Evolutionary conservation across 2,888 invertebrate species (phyloP).

Genomic region (Tiliacea citrago): DNA sequence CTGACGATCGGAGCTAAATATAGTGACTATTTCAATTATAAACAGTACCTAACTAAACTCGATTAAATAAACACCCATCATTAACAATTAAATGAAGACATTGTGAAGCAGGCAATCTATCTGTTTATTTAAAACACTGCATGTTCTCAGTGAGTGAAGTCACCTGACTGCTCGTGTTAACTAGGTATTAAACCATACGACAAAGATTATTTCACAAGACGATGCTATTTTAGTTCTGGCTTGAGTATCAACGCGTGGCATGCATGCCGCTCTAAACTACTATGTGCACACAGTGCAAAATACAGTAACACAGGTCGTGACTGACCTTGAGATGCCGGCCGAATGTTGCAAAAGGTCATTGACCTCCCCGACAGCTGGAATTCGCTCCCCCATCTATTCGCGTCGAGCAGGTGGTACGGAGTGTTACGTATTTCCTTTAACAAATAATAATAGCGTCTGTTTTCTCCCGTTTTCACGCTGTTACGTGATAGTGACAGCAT

Average conservation of each 20-base stretch:
- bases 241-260: constrained; percentile 71
- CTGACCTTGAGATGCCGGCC: constrained; percentile 64
- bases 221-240: constrained; percentile 87
- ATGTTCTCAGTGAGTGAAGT: constrained; percentile 58
- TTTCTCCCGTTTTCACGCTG: constrained; percentile 49
- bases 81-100: not conserved
- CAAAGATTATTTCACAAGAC: constrained; percentile 78
- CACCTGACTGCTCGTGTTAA: constrained; percentile 73
- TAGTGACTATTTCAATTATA: constrained; percentile 10
- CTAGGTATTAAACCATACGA: constrained; percentile 65
- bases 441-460: constrained; percentile 9
- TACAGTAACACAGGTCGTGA: constrained; percentile 54
- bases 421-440: constrained; percentile 6
- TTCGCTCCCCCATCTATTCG: constrained; percentile 50
- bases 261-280: constrained; percentile 66
- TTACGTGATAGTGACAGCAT: constrained; percentile 55
- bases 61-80: not conserved
- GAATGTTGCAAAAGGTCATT: constrained; percentile 61
- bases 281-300: constrained; percentile 66
- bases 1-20: constrained; percentile 18
- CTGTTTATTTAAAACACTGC: constrained; percentile 51
- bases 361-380: constrained; percentile 64
- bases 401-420: constrained; percentile 31
- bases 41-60: not conserved
- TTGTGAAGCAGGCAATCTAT: not conserved